Evolutionary conservation across 2,797 vertebrate genomes (phyloP), one percentile per base, ranked within the genome.

Genomic region (Periophthalmus magnuspinnatus): DNA sequence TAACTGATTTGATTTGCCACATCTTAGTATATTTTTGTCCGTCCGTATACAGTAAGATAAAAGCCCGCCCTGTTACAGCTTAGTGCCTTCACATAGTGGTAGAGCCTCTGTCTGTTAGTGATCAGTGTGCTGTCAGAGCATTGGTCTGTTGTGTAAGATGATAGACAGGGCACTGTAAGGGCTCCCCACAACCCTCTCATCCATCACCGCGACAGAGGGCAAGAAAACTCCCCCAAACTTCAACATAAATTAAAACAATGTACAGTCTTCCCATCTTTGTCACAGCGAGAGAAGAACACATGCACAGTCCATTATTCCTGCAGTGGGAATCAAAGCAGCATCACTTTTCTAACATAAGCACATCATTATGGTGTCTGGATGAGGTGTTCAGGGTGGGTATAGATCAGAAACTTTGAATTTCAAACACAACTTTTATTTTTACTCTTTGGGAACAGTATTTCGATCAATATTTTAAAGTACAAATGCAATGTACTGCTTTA

Each of bases 81-180:
- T 16, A 64, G 22, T 24, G 62, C 41, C 41, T 64, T 64, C 34
- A 61, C 59, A 64, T 17, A 19, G 41, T 24, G 41, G 38, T 45
- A 63, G 41, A 47, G 62, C 9, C 62, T 58, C 65, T 48, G 85
- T 86, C 89, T 90, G 88, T 74, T 84, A 78, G 86, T 88, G 89
- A 91, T 91, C 87, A 89, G 75, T 71, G 65, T 74, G 66, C 79
- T 78, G 84, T 87, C 85, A 73, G 75, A 65, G 73, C n/a, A 38
- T 13, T 65, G 67, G 74, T 69, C 65, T 77, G 68, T 84, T 82
- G 80, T 80, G 81, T 74, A 81, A 81, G 65, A 70, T 63, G 33
- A 67, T 34, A 69, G 63, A 68, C 19, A 74, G 36, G 67, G 45
- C 36, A 59, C 74, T 82, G 76, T 83, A 71, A 81, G 19, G 10